These are phyloP conservation scores for Lapara coniferarum DNA, from an alignment of 2,888 invertebrate genomes.

Conservation along the genomic window DNA sequence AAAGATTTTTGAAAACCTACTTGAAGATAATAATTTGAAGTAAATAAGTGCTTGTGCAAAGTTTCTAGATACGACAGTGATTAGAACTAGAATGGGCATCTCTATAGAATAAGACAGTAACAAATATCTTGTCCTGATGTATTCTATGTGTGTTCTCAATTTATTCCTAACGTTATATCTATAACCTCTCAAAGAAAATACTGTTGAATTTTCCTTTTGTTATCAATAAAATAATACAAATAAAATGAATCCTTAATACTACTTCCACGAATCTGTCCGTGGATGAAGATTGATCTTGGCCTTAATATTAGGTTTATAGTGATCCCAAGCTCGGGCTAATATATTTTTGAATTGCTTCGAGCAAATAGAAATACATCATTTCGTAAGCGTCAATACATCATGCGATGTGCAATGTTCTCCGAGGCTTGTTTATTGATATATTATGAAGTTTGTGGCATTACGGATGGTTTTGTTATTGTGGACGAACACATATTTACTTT, in stretches of 20 bases:
- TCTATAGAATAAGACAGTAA: no score
- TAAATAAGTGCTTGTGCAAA: no score
- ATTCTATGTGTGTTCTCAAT: no score
- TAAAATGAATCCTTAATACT: background rate
- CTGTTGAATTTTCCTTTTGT: background rate
- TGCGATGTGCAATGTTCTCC: background rate
- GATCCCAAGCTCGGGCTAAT: background rate
- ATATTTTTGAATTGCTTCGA: constrained; percentile 3
- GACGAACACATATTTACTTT: background rate
- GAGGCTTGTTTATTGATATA: background rate
- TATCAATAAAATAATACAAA: background rate
- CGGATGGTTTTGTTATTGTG: background rate
- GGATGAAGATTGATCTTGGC: background rate
- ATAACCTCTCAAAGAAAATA: background rate
- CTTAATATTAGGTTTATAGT: background rate
- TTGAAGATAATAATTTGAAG: no score
- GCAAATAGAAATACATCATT: background rate
- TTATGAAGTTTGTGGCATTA: background rate
- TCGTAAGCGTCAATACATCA: background rate
- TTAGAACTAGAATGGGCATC: no score
- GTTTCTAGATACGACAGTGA: no score
- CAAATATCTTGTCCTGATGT: no score
- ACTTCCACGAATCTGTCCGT: background rate
- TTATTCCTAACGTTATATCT: no score
- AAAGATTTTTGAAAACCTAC: no score